Evolutionary conservation across 2,113 vertebrate genomes (phyloP).

Genomic region (Oreochromis spilurus): DNA sequence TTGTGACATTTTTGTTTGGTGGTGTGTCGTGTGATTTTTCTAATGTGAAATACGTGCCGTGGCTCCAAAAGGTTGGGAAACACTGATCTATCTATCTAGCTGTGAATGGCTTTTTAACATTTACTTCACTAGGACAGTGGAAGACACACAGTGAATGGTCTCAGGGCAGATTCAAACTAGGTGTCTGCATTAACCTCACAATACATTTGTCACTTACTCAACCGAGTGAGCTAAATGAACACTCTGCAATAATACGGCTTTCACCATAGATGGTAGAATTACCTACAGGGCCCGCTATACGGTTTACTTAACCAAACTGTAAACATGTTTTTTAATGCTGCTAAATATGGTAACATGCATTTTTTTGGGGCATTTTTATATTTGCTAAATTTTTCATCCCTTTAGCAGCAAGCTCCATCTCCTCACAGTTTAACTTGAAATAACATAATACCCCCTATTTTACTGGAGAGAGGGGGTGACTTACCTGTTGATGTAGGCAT

Average conservation of each 20-base stretch:
- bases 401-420: not conserved
- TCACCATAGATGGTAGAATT: not conserved
- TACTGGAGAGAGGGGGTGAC: not conserved
- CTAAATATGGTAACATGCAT: not conserved
- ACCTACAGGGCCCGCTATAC: not conserved
- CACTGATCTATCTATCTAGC: not conserved
- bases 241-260: not conserved
- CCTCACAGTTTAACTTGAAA: not conserved
- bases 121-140: not conserved
- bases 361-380: not conserved
- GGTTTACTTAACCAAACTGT: not conserved
- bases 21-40: not conserved
- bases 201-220: not conserved
- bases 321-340: not conserved
- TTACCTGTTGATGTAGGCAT: conserved; percentile 91
- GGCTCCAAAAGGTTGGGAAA: not conserved
- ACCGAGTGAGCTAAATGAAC: not conserved
- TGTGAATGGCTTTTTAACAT: not conserved
- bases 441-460: not conserved
- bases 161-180: not conserved
- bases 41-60: not conserved
- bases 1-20: not conserved
- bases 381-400: not conserved
- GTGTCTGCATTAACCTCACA: not conserved
- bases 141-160: not conserved